A percentile compares a stretch with the other conserved stretches of the same genome.
Conservation (phyloP, 2,888 invertebrate genomes). For the Mimachlamys varia region DNA sequence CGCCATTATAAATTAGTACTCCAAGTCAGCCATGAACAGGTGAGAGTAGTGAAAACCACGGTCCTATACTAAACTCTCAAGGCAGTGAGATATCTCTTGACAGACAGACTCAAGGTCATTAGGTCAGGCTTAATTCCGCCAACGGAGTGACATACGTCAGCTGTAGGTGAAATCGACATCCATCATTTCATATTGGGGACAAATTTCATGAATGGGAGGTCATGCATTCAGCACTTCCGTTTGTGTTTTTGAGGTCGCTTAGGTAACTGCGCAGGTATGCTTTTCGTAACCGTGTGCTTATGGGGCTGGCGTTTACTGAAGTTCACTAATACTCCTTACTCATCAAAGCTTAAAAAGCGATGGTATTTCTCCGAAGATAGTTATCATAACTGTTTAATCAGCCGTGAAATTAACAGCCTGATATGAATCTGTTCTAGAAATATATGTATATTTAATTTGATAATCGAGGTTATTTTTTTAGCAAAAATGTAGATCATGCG, state of each 20-base stretch:
- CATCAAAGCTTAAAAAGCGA: no score
- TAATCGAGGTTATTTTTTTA: no score
- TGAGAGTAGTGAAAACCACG: background rate
- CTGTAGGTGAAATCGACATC: background rate
- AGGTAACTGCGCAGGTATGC: background rate
- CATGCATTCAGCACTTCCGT: constrained; percentile 25
- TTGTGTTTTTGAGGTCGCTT: background rate
- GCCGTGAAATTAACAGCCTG: no score
- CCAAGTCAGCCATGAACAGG: background rate
- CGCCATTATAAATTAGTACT: background rate
- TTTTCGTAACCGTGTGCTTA: background rate
- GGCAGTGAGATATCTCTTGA: background rate
- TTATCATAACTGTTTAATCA: no score
- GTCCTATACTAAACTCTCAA: background rate
- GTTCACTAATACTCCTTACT: no score
- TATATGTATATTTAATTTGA: no score
- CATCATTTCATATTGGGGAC: constrained; percentile 31
- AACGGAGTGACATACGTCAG: constrained; percentile 6
- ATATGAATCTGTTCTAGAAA: no score
- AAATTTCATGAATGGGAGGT: constrained; percentile 31
- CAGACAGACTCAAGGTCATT: background rate
- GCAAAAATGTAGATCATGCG: background rate
- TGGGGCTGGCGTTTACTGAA: no score
- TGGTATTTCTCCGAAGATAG: no score
- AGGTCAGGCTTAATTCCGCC: constrained; percentile 17